phyloP scores from a whole-genome alignment of 2,113 vertebrate genomes.

The Condylura cristata region DNA sequence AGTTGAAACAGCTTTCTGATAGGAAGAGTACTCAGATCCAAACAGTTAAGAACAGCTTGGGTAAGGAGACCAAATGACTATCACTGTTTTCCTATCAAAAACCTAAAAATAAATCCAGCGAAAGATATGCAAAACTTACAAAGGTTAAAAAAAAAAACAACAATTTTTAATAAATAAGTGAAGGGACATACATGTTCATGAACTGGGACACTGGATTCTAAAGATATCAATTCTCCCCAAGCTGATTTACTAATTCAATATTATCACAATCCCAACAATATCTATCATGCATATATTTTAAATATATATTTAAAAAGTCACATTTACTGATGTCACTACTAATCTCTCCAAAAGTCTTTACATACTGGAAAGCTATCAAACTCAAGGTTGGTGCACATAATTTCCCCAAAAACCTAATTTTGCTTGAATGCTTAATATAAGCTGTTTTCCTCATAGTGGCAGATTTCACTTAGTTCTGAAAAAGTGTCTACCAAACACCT shows the following conservation, averaged over 20 bases:
- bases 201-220: not conserved
- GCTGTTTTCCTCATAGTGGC: not conserved
- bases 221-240: not conserved
- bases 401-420: constrained; percentile 36
- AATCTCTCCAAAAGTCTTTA: not conserved
- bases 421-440: not conserved
- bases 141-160: not conserved
- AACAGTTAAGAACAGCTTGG: not conserved
- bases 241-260: constrained; percentile 48
- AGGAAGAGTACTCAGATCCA: not conserved
- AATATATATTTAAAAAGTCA: not conserved
- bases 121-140: not conserved
- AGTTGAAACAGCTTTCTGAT: constrained; percentile 26
- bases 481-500: not conserved
- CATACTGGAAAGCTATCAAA: not conserved
- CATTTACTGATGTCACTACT: not conserved
- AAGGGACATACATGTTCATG: not conserved
- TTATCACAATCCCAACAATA: constrained; percentile 13
- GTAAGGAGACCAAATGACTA: not conserved
- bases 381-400: not conserved
- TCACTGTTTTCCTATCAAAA: not conserved
- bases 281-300: not conserved
- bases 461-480: constrained; percentile 3
- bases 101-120: not conserved
- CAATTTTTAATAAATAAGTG: not conserved